Base-by-base conservation (phyloP, 1,140 invertebrate genomes). In the Arctopsyche grandis region DNA sequence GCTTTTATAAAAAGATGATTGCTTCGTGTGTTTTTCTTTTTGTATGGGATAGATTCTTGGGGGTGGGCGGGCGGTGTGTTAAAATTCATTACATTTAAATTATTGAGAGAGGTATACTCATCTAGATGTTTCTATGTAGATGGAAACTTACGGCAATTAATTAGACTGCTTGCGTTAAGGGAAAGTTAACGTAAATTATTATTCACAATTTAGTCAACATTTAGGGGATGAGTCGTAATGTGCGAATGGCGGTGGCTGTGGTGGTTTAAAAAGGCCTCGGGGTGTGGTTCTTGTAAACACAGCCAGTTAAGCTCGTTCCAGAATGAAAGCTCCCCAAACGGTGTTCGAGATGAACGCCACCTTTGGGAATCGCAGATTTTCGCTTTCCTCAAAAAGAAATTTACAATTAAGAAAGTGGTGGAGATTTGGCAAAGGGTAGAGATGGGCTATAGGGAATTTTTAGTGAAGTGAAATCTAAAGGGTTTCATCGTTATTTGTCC, bases 111-210 rank as follows among this genome's bases (percentile, higher is more conserved):
- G 16, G n/a, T n/a, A 56, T n/a, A 56, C 52, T 56, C 44, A 14
- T 14, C 29, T 1, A 38, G 29, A 1, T 38, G 1, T 38, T 7
- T 1, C 29, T 38, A 14, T 14, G 14, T 46, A 3, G 56, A 16
- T 19, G 56, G 7, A 19, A 60, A 21, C 16, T 60, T 21, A 21
- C 7, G 21, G 16, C 16, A 60, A 60, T 60, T 60, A 60, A 60
- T 60, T n/a, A 60, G 56, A 60, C 56, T 19, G 16, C 19, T 60
- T 60, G 56, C 21, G 56, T 60, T 60, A 10, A 5, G 16, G 56
- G n/a, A 19, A 60, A 60, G 56, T 60, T 60, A 60, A 60, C 56
- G 21, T 60, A 60, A 60, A 60, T 60, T 60, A 60, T 60, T 60
- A 60, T 60, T 60, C 56, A 60, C 56, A 21, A 66, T 66, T 66